Evolutionary conservation across 2,888 invertebrate species (phyloP), one percentile per base, ranked within the genome.

Genomic region (Mellilla xanthometata): DNA sequence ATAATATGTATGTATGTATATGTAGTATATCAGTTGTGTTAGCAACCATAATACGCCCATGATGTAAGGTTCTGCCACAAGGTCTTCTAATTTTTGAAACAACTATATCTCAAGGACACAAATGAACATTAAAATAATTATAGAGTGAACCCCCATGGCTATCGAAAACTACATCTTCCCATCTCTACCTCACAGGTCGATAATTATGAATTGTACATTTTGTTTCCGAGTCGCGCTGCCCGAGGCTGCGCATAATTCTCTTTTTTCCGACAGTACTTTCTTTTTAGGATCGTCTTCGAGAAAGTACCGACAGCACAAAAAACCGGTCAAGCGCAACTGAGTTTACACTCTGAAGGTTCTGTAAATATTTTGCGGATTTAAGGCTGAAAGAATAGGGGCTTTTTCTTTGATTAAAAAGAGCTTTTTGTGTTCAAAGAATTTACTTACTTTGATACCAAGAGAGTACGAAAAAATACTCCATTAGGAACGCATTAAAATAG

Each of bases 131-230:
- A 19, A 15, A 15, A 3, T 5, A 15, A 5, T 15, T 15, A 3
- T 3, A 3, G 2, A 15, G 3, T 2, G 5, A 2, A 15, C 15
- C 3, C 3, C 15, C 15, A 1, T 3, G 6, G 6, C 36, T 36
- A 41, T 48, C 49, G 53, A 53, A 38, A 46, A 44, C 26, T 19
- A 36, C 19, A n/a, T n/a, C n/a, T n/a, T n/a, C 47, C 38, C 81
- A 75, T 67, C 81, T 70, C 78, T 83, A 77, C 38, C 33, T 55
- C 45, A 55, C 58, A 62, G 65, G 71, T 76, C 77, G 78, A 81
- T 85, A 85, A 85, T 85, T 86, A 83, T 81, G 79, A 78, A 80
- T 76, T 76, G 78, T 78, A 73, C 76, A 76, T 78, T 81, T 76
- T 76, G 83, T 82, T 79, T 76, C 77, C 74, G 79, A 69, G 66